Conservation (phyloP, 1,140 invertebrate species). For the Leptinotarsa undecemlineata region DNA sequence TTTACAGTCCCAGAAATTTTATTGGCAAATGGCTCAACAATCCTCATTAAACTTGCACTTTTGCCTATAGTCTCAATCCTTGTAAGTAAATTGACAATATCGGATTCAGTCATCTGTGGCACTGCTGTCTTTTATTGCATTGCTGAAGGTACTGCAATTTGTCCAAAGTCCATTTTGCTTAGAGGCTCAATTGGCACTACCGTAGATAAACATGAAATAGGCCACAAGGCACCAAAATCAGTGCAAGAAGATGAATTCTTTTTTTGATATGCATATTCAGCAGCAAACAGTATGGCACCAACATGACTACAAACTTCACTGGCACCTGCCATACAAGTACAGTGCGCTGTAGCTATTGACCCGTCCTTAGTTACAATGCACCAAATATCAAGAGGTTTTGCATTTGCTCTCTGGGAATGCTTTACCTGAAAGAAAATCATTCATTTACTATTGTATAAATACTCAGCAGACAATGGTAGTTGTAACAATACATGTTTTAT, state of each 20-base stretch:
- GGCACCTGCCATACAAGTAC: constrained; percentile 18
- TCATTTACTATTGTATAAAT: no score
- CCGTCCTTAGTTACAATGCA: constrained; percentile 13
- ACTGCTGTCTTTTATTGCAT: no score
- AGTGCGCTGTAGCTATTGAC: constrained; percentile 10
- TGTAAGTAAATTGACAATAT: constrained; percentile 15
- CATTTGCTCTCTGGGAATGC: constrained; percentile 17
- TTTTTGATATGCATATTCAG: constrained; percentile 22
- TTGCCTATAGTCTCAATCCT: neutral
- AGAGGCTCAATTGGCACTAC: constrained; percentile 13
- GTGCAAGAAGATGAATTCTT: constrained; percentile 16
- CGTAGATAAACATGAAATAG: constrained; percentile 18
- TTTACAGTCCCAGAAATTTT: constrained; percentile 10
- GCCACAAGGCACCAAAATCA: constrained; percentile 21
- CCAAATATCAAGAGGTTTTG: constrained; percentile 17
- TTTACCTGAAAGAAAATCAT: constrained; percentile 17
- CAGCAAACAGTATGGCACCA: constrained; percentile 14
- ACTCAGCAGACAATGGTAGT: no score
- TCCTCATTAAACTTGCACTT: constrained; percentile 21
- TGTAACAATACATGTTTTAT: no score
- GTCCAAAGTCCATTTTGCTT: neutral
- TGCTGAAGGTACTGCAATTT: no score
- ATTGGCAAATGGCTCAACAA: constrained; percentile 24
- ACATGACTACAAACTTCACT: constrained; percentile 25
- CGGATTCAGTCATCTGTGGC: constrained; percentile 1